Evolutionary conservation across 1,140 invertebrate species (phyloP), one percentile per base, ranked within the genome.

Genomic region (Lepidurus apus): DNA sequence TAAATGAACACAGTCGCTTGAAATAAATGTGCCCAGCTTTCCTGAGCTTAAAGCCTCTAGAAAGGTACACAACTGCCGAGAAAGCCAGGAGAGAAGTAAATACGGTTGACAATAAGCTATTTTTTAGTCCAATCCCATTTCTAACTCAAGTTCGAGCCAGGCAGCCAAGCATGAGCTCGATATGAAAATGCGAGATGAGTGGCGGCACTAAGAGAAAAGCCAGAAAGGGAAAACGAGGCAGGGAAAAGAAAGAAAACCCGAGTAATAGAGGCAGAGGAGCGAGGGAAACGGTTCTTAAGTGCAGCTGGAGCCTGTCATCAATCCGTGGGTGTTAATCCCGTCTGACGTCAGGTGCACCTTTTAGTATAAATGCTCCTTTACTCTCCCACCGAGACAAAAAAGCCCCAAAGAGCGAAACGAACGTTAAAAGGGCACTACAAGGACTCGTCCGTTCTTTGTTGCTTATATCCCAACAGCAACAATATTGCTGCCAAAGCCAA

Each of bases 201-300:
- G 53, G 53, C 53, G 21, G 53, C 53, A 65, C 53, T 65, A 65
- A 65, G 53, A 65, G 53, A 65, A 65, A 65, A 65, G 53, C 53
- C 21, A 13, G 53, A 9, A 9, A 65, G 53, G 53, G 17, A 34
- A 4, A 65, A 65, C 53, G 53, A 5, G 8, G 53, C 21, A 7
- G 53, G 53, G 53, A 21, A 65, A 21, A 5, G 9, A 65, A 65
- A 65, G 13, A 65, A 65, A 65, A 47, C 10, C 53, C 6, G 13
- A 65, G 53, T 21, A 17, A 7, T 34, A 34, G 34, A 34, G 34
- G 34, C 34, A 34, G 13, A 65, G 53, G 53, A 65, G 53, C 53
- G 53, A 65, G 53, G 53, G 53, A 65, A 65, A 65, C 53, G 53
- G 53, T 65, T 65, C 53, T 65, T 65, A 65, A 65, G 53, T 65